phyloP scores from a whole-genome alignment of 2,797 vertebrate genomes.

The Eutrigla gurnardus region DNA sequence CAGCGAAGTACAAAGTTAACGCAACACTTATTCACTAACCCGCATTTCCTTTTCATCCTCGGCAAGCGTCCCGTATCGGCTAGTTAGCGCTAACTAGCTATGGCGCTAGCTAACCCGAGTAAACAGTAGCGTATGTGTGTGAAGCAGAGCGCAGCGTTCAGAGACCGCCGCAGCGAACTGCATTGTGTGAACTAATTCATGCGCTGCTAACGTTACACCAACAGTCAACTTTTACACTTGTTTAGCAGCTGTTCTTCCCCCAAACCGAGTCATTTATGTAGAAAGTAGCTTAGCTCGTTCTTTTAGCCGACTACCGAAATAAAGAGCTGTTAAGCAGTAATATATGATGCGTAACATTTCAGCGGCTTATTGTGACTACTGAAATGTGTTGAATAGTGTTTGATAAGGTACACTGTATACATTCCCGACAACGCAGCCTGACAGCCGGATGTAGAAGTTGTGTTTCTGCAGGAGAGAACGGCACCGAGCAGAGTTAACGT shows the following conservation, averaged over 20 bases:
- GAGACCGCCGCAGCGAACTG: neutral
- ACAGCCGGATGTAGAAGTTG: neutral
- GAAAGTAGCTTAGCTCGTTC: too few relatives aligned
- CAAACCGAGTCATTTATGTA: neutral
- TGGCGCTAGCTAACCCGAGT: slow-evolving; percentile 6
- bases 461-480: neutral
- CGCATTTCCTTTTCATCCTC: too few relatives aligned
- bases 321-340: neutral
- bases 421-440: too few relatives aligned
- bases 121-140: neutral
- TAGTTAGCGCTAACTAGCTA: slow-evolving; percentile 5
- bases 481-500: neutral
- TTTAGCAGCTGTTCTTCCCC: neutral
- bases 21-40: neutral
- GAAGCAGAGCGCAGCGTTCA: neutral
- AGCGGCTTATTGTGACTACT: neutral
- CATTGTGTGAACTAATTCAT: neutral
- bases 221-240: slow-evolving; percentile 21
- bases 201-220: neutral
- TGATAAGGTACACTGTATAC: neutral
- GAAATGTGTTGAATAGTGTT: neutral
- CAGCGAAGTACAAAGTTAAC: slow-evolving; percentile 13
- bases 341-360: neutral
- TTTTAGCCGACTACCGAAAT: neutral
- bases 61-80: neutral